A percentile compares a stretch with the other conserved stretches of the same genome.
These are phyloP conservation scores for Agapostemon virescens DNA, from an alignment of 2,888 invertebrate genomes.

Conservation along the genomic window DNA sequence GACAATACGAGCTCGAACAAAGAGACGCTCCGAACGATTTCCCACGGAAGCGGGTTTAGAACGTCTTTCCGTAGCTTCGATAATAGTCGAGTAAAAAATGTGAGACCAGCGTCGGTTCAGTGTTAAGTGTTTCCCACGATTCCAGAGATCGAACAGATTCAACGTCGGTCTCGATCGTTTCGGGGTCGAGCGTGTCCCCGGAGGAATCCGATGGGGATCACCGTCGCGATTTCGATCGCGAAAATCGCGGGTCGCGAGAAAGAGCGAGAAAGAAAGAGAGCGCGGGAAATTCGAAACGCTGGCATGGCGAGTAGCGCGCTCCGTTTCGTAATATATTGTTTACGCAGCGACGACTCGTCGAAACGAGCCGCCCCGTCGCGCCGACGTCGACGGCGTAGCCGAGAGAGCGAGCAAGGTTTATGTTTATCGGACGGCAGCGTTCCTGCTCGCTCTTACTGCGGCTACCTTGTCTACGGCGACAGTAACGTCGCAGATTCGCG, in stretches of 20 bases:
- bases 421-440: slow-evolving; percentile 12
- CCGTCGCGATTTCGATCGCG: neutral
- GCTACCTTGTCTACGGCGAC: neutral
- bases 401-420: neutral
- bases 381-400: neutral
- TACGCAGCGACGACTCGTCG: slow-evolving; percentile 24
- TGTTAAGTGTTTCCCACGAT: neutral
- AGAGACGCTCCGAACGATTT: neutral
- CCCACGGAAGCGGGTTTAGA: neutral
- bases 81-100: neutral
- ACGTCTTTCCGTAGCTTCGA: no score
- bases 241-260: no score
- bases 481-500: slow-evolving; percentile 5
- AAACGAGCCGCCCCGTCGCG: neutral
- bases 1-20: neutral
- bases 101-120: neutral
- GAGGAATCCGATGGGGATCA: neutral
- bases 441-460: slow-evolving; percentile 27
- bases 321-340: slow-evolving; percentile 41
- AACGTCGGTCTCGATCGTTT: neutral
- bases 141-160: neutral
- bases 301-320: no score
- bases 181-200: neutral
- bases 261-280: no score
- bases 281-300: slow-evolving; percentile 4